phyloP scores from a whole-genome alignment of 2,888 invertebrate species.

The Drosophila lutescens region DNA sequence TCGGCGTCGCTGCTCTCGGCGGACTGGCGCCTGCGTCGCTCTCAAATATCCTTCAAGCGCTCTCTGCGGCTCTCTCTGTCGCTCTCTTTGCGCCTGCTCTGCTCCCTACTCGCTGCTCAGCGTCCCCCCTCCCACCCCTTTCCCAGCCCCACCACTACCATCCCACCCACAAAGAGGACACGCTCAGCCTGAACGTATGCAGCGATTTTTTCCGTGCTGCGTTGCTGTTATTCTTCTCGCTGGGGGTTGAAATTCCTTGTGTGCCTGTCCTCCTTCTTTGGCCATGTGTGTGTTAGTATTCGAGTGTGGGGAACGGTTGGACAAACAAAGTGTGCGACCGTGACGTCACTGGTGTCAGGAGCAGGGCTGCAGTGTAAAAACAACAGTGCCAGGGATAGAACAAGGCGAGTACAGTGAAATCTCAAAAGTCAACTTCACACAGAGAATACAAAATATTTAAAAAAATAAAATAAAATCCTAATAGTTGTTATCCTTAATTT shows the following conservation, averaged over 20 bases:
- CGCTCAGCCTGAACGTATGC: conserved; percentile 40
- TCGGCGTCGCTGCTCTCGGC: conserved; percentile 33
- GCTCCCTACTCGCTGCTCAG: conserved; percentile 49
- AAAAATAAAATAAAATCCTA: background rate
- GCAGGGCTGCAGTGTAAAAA: conserved; percentile 17
- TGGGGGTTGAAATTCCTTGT: conserved; percentile 37
- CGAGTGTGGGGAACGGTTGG: background rate
- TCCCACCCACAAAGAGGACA: background rate
- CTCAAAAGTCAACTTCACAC: background rate
- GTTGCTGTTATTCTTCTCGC: conserved; percentile 33
- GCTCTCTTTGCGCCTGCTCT: conserved; percentile 61
- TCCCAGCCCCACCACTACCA: background rate
- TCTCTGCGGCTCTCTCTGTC: conserved; percentile 51
- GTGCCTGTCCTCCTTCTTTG: background rate
- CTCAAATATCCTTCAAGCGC: conserved; percentile 20
- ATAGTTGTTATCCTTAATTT: no score
- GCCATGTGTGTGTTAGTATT: background rate
- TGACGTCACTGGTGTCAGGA: conserved; percentile 13
- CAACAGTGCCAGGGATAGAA: conserved; percentile 9
- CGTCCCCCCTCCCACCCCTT: background rate
- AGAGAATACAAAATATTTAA: background rate
- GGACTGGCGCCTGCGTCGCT: conserved; percentile 46
- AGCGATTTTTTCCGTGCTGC: conserved; percentile 47
- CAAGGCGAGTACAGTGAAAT: background rate
- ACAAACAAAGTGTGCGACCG: conserved; percentile 15